Percentiles rank a stretch among this genome's conserved stretches.
Conservation (phyloP, 1,140 invertebrate species). For the Pseudachorutes palmiensis region DNA sequence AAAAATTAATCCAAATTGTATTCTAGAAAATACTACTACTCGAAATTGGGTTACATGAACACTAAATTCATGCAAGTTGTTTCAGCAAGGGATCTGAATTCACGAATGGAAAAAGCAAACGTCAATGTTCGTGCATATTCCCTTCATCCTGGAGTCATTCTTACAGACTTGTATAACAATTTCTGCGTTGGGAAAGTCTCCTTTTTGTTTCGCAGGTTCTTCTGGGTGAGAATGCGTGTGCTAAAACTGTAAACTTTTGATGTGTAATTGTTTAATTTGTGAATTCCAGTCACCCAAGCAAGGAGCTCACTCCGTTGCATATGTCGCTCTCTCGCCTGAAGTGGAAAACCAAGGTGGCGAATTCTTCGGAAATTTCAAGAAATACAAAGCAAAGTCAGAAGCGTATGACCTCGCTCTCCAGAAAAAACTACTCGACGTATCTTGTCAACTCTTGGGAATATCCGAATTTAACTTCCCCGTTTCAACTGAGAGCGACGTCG, state of each 20-base stretch:
- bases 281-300: constrained; percentile 56
- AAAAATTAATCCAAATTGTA: background rate
- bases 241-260: too few relatives aligned
- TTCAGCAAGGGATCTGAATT: constrained; percentile 61
- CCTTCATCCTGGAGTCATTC: constrained; percentile 81
- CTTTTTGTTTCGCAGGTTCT: constrained; percentile 3
- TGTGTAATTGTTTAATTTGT: too few relatives aligned
- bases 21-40: constrained; percentile 24
- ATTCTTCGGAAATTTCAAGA: constrained; percentile 25
- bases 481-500: background rate
- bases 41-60: constrained; percentile 60
- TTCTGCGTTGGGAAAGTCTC: background rate
- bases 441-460: constrained; percentile 19
- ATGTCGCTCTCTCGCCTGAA: constrained; percentile 60
- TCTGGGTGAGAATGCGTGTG: background rate
- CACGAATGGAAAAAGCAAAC: constrained; percentile 49
- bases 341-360: constrained; percentile 50
- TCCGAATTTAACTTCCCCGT: background rate
- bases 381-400: background rate
- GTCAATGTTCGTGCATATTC: constrained; percentile 58
- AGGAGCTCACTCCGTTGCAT: constrained; percentile 64
- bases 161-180: constrained; percentile 65
- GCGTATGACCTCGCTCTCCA: constrained; percentile 11
- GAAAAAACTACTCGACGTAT: constrained; percentile 19
- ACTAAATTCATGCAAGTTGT: constrained; percentile 81